Percentiles rank a stretch among this genome's conserved stretches.
Evolutionary conservation across 2,797 vertebrate species (phyloP).

Genomic region (Sebastes umbrosus): DNA sequence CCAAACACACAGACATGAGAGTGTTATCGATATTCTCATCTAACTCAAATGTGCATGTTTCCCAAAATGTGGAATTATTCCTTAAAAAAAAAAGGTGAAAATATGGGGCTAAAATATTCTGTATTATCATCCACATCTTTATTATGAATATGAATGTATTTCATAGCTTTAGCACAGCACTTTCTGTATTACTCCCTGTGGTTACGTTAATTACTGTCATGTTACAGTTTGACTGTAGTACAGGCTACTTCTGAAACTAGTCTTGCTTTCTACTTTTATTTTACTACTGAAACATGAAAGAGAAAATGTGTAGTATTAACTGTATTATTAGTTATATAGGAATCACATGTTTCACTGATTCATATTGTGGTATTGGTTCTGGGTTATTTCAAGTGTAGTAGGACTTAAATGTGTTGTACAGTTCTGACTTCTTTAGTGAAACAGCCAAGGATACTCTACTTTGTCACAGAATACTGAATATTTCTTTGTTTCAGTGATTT

Average conservation of each 20-base stretch:
- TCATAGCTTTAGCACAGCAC: constrained; percentile 23
- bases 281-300: constrained; percentile 3
- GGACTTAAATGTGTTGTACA: background rate
- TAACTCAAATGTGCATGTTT: background rate
- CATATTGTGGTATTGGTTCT: background rate
- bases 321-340: background rate
- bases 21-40: background rate
- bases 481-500: constrained; percentile 5
- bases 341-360: background rate
- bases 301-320: background rate
- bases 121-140: background rate
- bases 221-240: background rate
- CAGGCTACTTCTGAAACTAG: background rate
- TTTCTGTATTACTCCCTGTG: constrained; percentile 1
- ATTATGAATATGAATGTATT: constrained; percentile 10
- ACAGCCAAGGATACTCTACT: constrained; percentile 66
- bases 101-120: background rate
- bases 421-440: constrained; percentile 31
- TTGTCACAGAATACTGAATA: constrained; percentile 13
- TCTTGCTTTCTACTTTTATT: constrained; percentile 3
- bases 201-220: background rate
- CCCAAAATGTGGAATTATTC: background rate
- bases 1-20: too few species aligned
- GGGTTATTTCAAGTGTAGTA: background rate
- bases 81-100: background rate